Percentiles rank a stretch among this genome's conserved stretches.
Evolutionary conservation across 2,888 invertebrate species (phyloP).

Genomic region (Lasioglossum villosulum): DNA sequence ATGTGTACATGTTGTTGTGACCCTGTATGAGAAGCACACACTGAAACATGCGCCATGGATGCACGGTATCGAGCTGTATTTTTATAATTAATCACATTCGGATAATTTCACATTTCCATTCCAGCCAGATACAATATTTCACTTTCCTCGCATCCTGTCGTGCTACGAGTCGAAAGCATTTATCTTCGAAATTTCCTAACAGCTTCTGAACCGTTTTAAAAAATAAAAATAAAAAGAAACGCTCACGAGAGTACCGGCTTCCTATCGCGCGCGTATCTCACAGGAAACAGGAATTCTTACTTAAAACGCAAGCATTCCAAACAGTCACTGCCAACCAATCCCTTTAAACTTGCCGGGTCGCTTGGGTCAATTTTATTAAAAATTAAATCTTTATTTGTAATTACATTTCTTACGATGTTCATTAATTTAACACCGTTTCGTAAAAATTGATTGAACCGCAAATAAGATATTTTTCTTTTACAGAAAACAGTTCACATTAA

Average conservation of each 20-base stretch:
- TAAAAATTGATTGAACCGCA: not conserved
- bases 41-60: not conserved
- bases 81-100: conserved; percentile 3
- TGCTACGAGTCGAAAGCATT: not conserved
- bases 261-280: conserved; percentile 2
- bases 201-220: not conserved
- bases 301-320: conserved; percentile 2
- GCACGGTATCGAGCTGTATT: not conserved
- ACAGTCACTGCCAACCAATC: not conserved
- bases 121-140: not conserved
- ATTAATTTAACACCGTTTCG: not conserved
- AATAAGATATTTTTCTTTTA: not conserved
- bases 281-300: conserved; percentile 3
- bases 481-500: not conserved
- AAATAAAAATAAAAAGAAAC: not conserved
- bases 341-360: not conserved
- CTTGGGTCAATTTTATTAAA: not conserved
- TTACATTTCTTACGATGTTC: not conserved
- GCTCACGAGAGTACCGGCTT: not conserved
- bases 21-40: not conserved
- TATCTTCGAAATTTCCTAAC: conserved; percentile 24
- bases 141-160: conserved; percentile 1
- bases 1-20: not conserved
- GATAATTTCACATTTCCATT: not conserved
- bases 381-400: not conserved